Conservation (phyloP, 2,888 invertebrate species). For the Andricus curvator region DNA sequence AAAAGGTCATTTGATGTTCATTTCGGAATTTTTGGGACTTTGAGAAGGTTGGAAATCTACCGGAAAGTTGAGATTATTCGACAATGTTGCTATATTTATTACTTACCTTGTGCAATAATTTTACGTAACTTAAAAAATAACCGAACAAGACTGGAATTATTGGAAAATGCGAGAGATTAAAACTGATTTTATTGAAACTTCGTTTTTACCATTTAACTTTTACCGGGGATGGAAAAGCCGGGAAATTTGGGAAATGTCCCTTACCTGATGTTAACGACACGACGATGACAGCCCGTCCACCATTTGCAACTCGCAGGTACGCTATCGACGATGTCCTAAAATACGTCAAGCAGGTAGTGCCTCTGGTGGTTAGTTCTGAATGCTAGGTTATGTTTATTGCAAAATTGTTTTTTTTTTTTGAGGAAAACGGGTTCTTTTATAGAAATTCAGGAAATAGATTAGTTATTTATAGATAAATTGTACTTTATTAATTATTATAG, state of each 20-base stretch:
- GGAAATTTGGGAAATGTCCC: slow-evolving; percentile 46
- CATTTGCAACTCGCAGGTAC: slow-evolving; percentile 74
- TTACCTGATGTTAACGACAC: slow-evolving; percentile 76
- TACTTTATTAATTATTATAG: not conserved
- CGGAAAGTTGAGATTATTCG: slow-evolving; percentile 2
- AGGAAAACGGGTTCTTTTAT: not conserved
- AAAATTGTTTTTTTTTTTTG: not conserved
- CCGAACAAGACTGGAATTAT: not conserved
- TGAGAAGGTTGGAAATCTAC: not conserved
- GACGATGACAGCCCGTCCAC: slow-evolving; percentile 75
- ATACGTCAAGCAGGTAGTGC: slow-evolving; percentile 46
- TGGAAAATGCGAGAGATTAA: not conserved
- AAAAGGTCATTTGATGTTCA: not conserved
- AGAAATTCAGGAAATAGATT: too few relatives aligned
- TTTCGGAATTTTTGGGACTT: not conserved
- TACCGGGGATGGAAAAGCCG: slow-evolving; percentile 4
- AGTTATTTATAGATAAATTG: not conserved
- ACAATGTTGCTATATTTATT: slow-evolving; percentile 37
- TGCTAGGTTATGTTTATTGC: slow-evolving; percentile 10
- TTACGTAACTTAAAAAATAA: slow-evolving; percentile 44
- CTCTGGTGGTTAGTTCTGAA: slow-evolving; percentile 1
- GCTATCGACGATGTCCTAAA: slow-evolving; percentile 59
- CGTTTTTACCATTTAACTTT: slow-evolving; percentile 30
- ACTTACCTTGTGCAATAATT: slow-evolving; percentile 41
- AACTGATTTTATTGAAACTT: too few relatives aligned